A percentile compares a stretch with the other conserved stretches of the same genome.
Conservation (phyloP, 2,797 vertebrate genomes). For the Bradypus variegatus region DNA sequence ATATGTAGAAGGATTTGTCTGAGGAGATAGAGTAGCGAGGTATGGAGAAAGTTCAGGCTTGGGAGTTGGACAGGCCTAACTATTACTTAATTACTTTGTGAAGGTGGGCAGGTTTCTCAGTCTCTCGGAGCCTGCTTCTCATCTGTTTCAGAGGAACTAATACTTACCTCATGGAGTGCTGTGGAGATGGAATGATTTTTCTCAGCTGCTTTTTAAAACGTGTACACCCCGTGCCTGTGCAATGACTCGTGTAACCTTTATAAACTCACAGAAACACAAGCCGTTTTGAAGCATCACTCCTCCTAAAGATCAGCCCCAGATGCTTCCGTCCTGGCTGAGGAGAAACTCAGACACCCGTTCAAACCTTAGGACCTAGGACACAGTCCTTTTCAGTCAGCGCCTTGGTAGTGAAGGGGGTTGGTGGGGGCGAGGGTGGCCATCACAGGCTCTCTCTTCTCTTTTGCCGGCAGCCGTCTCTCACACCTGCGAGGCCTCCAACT, state of each 20-base stretch:
- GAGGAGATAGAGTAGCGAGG: background rate
- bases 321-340: background rate
- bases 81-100: background rate
- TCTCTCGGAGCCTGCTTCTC: background rate
- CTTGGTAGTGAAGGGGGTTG: background rate
- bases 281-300: background rate
- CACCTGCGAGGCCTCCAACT: conserved; percentile 93
- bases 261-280: background rate
- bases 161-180: background rate
- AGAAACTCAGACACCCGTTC: background rate
- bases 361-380: fast-evolving
- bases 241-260: background rate
- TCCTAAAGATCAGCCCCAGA: background rate
- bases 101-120: background rate
- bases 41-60: background rate
- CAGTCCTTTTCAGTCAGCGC: fast-evolving
- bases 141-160: background rate
- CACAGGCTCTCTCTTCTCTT: background rate
- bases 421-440: background rate
- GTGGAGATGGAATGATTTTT: background rate
- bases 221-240: background rate
- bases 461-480: conserved; percentile 83
- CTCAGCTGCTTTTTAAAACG: background rate
- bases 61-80: background rate
- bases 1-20: background rate